Evolutionary conservation across 1,140 invertebrate species (phyloP).

Genomic region (Eubasilissa regina): DNA sequence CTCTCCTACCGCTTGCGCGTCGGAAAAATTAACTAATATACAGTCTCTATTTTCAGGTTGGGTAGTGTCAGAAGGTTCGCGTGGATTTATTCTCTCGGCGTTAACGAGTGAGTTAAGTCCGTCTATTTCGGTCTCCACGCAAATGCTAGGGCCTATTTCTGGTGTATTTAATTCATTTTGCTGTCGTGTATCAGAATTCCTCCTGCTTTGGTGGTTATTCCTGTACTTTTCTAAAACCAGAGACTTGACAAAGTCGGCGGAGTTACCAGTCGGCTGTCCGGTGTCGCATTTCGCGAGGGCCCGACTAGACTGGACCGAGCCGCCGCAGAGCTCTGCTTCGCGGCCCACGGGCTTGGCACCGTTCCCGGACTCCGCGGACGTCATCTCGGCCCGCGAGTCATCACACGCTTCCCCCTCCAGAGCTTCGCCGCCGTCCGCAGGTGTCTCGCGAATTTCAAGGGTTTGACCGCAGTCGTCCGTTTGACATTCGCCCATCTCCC

Average conservation of each 20-base stretch:
- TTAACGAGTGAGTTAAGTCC: background rate
- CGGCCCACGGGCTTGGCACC: slow-evolving; percentile 50
- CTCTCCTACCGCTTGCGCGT: background rate
- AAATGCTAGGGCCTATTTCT: slow-evolving; percentile 14
- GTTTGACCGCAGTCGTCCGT: background rate
- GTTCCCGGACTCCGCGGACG: slow-evolving; percentile 42
- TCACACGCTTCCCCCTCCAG: background rate
- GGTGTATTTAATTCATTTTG: slow-evolving; percentile 23
- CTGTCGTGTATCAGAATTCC: slow-evolving; percentile 2
- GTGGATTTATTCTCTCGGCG: background rate
- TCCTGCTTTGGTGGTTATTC: slow-evolving; percentile 12
- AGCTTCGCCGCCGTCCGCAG: background rate
- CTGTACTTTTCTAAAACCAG: slow-evolving; percentile 10
- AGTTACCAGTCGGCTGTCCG: slow-evolving; percentile 10
- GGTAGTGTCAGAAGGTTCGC: background rate
- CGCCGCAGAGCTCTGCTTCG: slow-evolving; percentile 34
- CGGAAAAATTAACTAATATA: slow-evolving; percentile 7
- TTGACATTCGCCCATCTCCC: slow-evolving; percentile 5
- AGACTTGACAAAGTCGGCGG: slow-evolving; percentile 19
- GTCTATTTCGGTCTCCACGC: background rate
- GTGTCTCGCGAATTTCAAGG: background rate
- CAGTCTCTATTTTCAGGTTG: slow-evolving; percentile 29
- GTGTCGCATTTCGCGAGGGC: slow-evolving; percentile 52
- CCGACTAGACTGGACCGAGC: slow-evolving; percentile 43
- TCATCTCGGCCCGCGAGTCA: slow-evolving; percentile 25